These are phyloP conservation scores for Phytoseiulus persimilis DNA, from an alignment of 2,888 invertebrate genomes.

Conservation along the genomic window DNA sequence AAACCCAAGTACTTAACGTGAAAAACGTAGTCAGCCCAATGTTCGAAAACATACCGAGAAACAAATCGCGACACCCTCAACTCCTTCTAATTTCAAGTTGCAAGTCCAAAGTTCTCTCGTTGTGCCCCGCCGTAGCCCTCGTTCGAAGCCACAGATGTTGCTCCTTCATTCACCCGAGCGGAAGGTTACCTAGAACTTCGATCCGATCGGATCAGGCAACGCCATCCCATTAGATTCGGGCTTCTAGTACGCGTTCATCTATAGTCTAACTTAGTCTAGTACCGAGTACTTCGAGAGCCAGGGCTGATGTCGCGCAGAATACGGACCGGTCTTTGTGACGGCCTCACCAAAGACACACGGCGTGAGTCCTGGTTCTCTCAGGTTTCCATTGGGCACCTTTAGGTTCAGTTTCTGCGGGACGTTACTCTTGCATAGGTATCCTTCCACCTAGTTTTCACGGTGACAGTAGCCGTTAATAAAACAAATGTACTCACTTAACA, in stretches of 20 bases:
- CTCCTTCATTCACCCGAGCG: neutral
- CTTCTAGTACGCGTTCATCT: neutral
- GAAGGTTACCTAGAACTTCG: neutral
- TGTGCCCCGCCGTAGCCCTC: neutral
- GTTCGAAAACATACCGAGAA: neutral
- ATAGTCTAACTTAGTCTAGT: neutral
- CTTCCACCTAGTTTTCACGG: neutral
- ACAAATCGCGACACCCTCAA: neutral
- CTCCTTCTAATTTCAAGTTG: neutral
- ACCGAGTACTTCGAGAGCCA: neutral
- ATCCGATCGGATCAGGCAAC: neutral
- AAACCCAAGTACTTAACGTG: slow-evolving; percentile 23
- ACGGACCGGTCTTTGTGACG: neutral
- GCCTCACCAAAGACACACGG: neutral
- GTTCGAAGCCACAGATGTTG: neutral
- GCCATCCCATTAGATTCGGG: neutral
- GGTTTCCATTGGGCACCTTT: neutral
- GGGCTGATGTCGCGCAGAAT: neutral
- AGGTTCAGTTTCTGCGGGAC: neutral
- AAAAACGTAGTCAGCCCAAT: neutral
- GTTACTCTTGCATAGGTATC: neutral
- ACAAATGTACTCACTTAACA: neutral
- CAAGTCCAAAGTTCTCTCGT: neutral
- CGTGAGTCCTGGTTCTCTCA: neutral
- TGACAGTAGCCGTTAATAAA: neutral